phyloP scores from a whole-genome alignment of 2,797 vertebrate genomes.

The Megalops cyprinoides region DNA sequence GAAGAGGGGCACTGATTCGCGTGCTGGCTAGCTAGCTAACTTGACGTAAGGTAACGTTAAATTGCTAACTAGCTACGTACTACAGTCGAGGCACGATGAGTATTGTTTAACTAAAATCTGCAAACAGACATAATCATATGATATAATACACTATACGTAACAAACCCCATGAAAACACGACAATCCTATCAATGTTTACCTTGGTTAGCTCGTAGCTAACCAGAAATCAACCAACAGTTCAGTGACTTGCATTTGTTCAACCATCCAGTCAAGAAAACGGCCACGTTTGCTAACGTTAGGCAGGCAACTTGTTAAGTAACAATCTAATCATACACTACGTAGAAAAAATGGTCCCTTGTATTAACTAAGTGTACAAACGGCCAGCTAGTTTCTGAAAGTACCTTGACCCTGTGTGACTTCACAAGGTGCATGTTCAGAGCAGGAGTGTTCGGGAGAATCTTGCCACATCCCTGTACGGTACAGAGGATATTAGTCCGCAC shows the following conservation, averaged over 20 bases:
- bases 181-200: background rate
- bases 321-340: too few species aligned
- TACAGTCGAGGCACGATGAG: background rate
- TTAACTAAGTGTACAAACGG: too few species aligned
- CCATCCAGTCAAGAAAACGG: background rate
- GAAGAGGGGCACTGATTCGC: background rate
- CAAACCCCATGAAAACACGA: background rate
- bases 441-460: slow-evolving; percentile 94
- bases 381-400: too few species aligned
- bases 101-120: background rate
- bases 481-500: slow-evolving; percentile 92
- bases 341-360: too few species aligned
- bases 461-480: slow-evolving; percentile 93
- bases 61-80: background rate
- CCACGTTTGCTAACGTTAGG: background rate
- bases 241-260: slow-evolving; percentile 4
- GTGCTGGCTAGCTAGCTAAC: background rate
- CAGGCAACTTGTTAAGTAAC: background rate
- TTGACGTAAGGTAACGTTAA: background rate
- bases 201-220: background rate
- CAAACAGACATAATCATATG: background rate
- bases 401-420: slow-evolving; percentile 81
- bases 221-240: background rate
- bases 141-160: background rate
- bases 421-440: slow-evolving; percentile 97